These are phyloP conservation scores for Patella ulyssiponensis DNA, from an alignment of 2,888 invertebrate species.

Conservation along the genomic window DNA sequence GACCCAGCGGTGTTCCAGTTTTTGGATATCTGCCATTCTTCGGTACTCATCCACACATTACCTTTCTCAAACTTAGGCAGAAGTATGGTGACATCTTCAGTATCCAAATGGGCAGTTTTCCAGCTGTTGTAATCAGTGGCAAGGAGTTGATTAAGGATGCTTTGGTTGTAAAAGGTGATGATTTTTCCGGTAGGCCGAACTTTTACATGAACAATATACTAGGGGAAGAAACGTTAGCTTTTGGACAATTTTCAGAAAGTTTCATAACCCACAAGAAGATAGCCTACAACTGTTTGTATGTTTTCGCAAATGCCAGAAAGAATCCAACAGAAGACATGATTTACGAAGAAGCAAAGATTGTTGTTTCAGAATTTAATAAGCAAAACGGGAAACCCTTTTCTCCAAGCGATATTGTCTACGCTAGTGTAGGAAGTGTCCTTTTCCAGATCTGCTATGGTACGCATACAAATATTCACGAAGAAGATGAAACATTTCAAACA, in stretches of 20 bases:
- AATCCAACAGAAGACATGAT: conserved; percentile 32
- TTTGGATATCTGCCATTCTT: conserved; percentile 46
- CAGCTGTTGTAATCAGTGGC: conserved; percentile 44
- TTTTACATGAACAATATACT: conserved; percentile 29
- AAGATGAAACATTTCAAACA: conserved; percentile 20
- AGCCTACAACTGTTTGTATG: conserved; percentile 37
- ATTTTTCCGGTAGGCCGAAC: conserved; percentile 37
- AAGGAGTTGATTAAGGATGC: conserved; percentile 32
- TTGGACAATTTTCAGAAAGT: conserved; percentile 13
- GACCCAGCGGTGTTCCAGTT: conserved; percentile 43
- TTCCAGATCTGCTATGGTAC: conserved; percentile 41
- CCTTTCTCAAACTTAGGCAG: conserved; percentile 35
- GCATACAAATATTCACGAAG: conserved; percentile 29
- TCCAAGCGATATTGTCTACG: conserved; percentile 21
- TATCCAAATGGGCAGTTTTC: conserved; percentile 42
- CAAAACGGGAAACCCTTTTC: conserved; percentile 17
- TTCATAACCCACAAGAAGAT: conserved; percentile 26
- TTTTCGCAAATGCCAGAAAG: conserved; percentile 32
- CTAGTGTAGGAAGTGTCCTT: conserved; percentile 30
- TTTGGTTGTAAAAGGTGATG: conserved; percentile 26
- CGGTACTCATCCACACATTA: conserved; percentile 34
- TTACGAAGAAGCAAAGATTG: conserved; percentile 21
- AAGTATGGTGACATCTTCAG: conserved; percentile 43
- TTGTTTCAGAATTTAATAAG: conserved; percentile 17
- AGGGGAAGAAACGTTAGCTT: conserved; percentile 24